Base-by-base conservation (phyloP, 2,888 invertebrate species). In the Aleiodes alternator region DNA sequence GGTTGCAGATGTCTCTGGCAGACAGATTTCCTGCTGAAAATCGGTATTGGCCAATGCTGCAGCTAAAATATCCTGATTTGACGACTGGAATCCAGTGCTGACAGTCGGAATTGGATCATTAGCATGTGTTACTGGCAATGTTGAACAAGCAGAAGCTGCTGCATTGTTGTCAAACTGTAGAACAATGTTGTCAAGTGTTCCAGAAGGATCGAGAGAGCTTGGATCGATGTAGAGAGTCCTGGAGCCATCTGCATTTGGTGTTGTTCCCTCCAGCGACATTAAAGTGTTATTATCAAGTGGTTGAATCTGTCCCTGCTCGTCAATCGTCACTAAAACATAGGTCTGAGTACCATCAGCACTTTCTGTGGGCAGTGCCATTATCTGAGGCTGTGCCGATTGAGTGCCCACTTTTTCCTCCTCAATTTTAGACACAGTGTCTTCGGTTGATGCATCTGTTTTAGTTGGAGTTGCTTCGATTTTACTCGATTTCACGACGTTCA, bases 31-130 rank as follows among this genome's bases (percentile, higher is more conserved):
- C 78, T 91, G 91, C 79, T 93, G 94, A 84, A 95, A 94, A 85
- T 95, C 95, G 23, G 94, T 94, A 83, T 94, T 94, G 0, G 95
- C 95, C 59, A 95, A 90, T 14, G 95, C 95, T 11, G 94, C 95
- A 14, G 95, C 94, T 59, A 95, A 89, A 80, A 95, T 94, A 85
- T 95, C 95, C 80, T 94, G 92, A 81, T 93, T 93, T 3, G 88
- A 85, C 3, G 84, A 85, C 4, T 84, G 80, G 57, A 86, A 87
- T 69, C 79, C 84, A 7, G 50, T 51, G 29, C 50, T 9, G 68
- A 86, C 84, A 4, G 83, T 61, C 38, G 61, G 61, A 6, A 50
- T 9, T 8, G 11, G 14, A 16, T 16, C 50, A 53, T 50, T 77
- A 70, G 50, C 5, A 23, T 16, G 8, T 2, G n/a, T n/a, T 23